Percentiles rank a stretch among this genome's conserved stretches.
These are phyloP conservation scores for Nymphalis c-album DNA, from an alignment of 2,888 invertebrate species.

Conservation along the genomic window DNA sequence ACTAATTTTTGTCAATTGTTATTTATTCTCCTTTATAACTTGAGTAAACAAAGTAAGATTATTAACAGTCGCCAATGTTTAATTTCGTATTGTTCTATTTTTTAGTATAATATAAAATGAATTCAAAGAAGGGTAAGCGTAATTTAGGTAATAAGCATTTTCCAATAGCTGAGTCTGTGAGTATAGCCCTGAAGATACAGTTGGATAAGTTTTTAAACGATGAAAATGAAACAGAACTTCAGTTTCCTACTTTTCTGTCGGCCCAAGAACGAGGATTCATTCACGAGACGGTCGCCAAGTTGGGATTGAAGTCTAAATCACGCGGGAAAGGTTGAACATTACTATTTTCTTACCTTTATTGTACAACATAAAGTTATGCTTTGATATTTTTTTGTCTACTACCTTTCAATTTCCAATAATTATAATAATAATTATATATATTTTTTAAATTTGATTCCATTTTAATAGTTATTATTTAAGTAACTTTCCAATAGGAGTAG, in stretches of 20 bases:
- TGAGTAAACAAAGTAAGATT: slow-evolving; percentile 29
- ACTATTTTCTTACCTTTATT: slow-evolving; percentile 10
- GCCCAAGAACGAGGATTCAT: slow-evolving; percentile 90
- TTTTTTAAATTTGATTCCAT: neutral
- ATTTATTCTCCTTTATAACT: slow-evolving; percentile 15
- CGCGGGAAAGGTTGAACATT: slow-evolving; percentile 85
- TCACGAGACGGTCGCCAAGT: slow-evolving; percentile 84
- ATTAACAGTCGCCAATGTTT: slow-evolving; percentile 22
- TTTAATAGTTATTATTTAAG: neutral
- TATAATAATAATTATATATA: neutral
- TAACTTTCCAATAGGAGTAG: neutral
- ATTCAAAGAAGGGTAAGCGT: slow-evolving; percentile 70
- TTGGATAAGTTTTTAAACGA: slow-evolving; percentile 72
- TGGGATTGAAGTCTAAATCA: slow-evolving; percentile 90
- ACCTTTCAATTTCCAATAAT: too few species aligned
- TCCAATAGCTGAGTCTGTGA: slow-evolving; percentile 75
- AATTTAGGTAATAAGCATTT: slow-evolving; percentile 70
- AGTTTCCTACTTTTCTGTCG: slow-evolving; percentile 88
- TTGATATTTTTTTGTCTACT: too few species aligned
- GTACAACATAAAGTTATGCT: neutral
- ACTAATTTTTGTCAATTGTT: slow-evolving; percentile 17
- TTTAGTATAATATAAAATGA: slow-evolving; percentile 53
- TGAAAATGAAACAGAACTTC: slow-evolving; percentile 75
- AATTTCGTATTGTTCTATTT: slow-evolving; percentile 12
- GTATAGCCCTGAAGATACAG: slow-evolving; percentile 75